These are phyloP conservation scores for Vanessa tameamea DNA, from an alignment of 1,140 invertebrate genomes.

Conservation along the genomic window DNA sequence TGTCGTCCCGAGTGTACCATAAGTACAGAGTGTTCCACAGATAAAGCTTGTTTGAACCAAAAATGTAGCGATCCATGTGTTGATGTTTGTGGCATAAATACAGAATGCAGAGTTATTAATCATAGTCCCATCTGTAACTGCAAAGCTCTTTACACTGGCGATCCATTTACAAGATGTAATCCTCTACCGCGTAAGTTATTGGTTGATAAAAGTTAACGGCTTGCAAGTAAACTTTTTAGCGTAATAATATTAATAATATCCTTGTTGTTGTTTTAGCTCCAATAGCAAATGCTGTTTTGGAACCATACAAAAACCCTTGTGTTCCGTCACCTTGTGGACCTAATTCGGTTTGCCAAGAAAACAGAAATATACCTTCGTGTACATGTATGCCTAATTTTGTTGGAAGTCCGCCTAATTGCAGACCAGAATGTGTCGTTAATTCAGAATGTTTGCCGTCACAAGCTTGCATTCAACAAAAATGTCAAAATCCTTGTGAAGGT, in stretches of 20 bases:
- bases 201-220: neutral
- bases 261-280: slow-evolving; percentile 54
- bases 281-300: slow-evolving; percentile 65
- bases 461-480: slow-evolving; percentile 87
- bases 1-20: slow-evolving; percentile 84
- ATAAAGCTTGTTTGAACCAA: slow-evolving; percentile 84
- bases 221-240: neutral
- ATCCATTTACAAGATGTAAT: slow-evolving; percentile 86
- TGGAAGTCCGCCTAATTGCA: slow-evolving; percentile 87
- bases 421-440: slow-evolving; percentile 88
- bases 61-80: slow-evolving; percentile 86
- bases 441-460: slow-evolving; percentile 85
- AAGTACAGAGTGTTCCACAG: slow-evolving; percentile 84
- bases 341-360: slow-evolving; percentile 84
- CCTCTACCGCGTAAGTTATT: slow-evolving; percentile 81
- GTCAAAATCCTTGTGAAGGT: slow-evolving; percentile 86
- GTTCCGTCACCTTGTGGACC: slow-evolving; percentile 88
- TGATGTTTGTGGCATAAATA: slow-evolving; percentile 84
- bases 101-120: slow-evolving; percentile 85
- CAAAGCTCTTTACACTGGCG: slow-evolving; percentile 84
- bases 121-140: slow-evolving; percentile 88
- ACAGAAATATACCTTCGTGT: slow-evolving; percentile 84
- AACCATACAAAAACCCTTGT: slow-evolving; percentile 85
- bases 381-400: slow-evolving; percentile 84
- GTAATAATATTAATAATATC: slow-evolving; percentile 11